A percentile compares a stretch with the other conserved stretches of the same genome.
phyloP scores from a whole-genome alignment of 1,140 invertebrate species.

The Zophobas morio region DNA sequence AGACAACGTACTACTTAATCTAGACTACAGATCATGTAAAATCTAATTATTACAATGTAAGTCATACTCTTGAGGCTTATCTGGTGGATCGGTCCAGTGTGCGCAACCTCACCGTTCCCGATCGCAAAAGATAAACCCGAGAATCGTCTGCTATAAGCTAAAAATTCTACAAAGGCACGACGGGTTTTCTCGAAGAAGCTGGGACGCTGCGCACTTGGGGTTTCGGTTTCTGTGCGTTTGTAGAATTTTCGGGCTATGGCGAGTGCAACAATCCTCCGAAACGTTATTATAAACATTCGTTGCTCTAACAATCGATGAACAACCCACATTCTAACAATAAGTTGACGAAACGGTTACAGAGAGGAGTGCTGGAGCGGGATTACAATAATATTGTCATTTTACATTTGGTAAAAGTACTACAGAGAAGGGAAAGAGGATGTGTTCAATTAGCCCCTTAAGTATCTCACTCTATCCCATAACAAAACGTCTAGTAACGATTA shows the following conservation, averaged over 20 bases:
- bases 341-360: conserved; percentile 44
- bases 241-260: conserved; percentile 43
- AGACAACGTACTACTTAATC: conserved; percentile 46
- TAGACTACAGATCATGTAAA: conserved; percentile 56
- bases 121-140: conserved; percentile 20
- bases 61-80: conserved; percentile 47
- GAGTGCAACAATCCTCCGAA: conserved; percentile 21
- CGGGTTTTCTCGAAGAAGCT: not conserved
- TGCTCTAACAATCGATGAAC: conserved; percentile 51
- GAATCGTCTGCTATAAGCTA: conserved; percentile 40
- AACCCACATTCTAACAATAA: conserved; percentile 44
- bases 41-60: conserved; percentile 53
- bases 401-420: conserved; percentile 47
- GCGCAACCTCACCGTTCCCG: conserved; percentile 12
- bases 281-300: conserved; percentile 48
- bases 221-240: conserved; percentile 26
- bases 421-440: conserved; percentile 38
- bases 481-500: conserved; percentile 39
- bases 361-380: conserved; percentile 45
- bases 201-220: conserved; percentile 5
- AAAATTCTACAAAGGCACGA: conserved; percentile 47
- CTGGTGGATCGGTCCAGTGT: conserved; percentile 29
- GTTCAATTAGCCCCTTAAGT: conserved; percentile 34
- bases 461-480: conserved; percentile 41
- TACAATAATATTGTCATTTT: conserved; percentile 54